Base-by-base conservation (phyloP, 2,888 invertebrate genomes). In the Xestia rhomboidea region DNA sequence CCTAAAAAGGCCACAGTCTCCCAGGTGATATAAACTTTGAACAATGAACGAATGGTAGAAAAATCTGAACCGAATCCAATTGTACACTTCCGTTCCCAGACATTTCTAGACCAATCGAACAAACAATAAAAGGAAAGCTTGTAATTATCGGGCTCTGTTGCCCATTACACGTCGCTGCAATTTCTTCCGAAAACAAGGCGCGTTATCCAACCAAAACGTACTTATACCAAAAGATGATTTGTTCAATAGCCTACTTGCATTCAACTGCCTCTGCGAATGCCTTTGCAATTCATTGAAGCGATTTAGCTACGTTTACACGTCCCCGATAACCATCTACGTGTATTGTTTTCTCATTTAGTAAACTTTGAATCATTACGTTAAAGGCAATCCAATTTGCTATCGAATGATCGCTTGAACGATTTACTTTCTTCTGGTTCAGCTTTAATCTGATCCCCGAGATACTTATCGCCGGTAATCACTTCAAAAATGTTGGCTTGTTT, bases 281-380 rank as follows among this genome's bases (percentile, higher is more conserved):
- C 88, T 89, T 73, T 24, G 69, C 72, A 75, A 90, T 88, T 89
- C 83, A 82, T 84, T 86, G 84, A 88, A 85, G 82, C 85, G 83
- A 87, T 88, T 89, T 84, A 87, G 86, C 88, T 89, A 87, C 90
- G 89, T 93, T 91, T 91, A 91, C 91, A 91, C 89, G 89, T 90
- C 77, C 81, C 77, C 70, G 93, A 93, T 93, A 91, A 89, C 83
- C 79, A 93, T 93, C 93, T 68, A 69, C 41, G 27, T 69, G 79
- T 78, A 88, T 87, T 88, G 88, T 88, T 85, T 86, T 87, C 81
- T 85, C 84, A 86, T 88, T 87, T 86, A 88, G 88, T 89, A 90
- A 90, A 90, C 89, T 92, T 90, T 91, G 91, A 93, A 91, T 93
- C 91, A 92, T 91, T 91, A 88, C 88, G 87, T 87, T 82, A 83